Percentiles rank a stretch among this genome's conserved stretches.
phyloP scores from a whole-genome alignment of 2,888 invertebrate genomes.

The Panopea generosa region DNA sequence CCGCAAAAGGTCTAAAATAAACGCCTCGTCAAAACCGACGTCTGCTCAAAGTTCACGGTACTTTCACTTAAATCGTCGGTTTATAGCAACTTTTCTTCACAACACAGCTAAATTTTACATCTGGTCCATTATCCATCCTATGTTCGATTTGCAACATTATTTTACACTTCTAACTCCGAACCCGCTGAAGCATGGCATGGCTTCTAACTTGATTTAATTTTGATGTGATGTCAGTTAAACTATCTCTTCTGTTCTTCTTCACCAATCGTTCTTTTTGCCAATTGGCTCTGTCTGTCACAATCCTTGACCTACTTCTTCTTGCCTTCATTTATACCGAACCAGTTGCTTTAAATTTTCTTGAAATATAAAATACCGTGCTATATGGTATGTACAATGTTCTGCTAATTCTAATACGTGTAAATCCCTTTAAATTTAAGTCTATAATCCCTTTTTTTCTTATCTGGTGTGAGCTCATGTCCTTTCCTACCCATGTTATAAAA shows the following conservation, averaged over 20 bases:
- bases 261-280: conserved; percentile 18
- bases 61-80: too few relatives aligned
- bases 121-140: too few relatives aligned
- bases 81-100: too few relatives aligned
- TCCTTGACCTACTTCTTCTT: conserved; percentile 24
- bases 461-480: conserved; percentile 11
- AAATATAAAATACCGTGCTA: conserved; percentile 13
- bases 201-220: conserved; percentile 16
- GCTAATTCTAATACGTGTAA: conserved; percentile 7
- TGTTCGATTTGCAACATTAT: too few relatives aligned
- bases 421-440: conserved; percentile 16
- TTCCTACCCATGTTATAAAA: conserved; percentile 12
- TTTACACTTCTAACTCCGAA: too few relatives aligned
- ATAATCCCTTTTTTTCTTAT: too few relatives aligned
- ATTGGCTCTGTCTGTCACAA: conserved; percentile 16
- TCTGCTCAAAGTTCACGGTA: too few relatives aligned
- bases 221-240: conserved; percentile 17
- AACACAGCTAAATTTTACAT: too few relatives aligned
- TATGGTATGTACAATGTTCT: conserved; percentile 16
- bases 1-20: too few relatives aligned
- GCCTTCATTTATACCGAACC: conserved; percentile 30
- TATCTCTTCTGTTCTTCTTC: conserved; percentile 20
- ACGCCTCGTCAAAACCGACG: too few relatives aligned
- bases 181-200: too few relatives aligned
- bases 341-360: conserved; percentile 9